These are phyloP conservation scores for Megalonaias nervosa DNA, from an alignment of 1,140 invertebrate species.

Conservation along the genomic window DNA sequence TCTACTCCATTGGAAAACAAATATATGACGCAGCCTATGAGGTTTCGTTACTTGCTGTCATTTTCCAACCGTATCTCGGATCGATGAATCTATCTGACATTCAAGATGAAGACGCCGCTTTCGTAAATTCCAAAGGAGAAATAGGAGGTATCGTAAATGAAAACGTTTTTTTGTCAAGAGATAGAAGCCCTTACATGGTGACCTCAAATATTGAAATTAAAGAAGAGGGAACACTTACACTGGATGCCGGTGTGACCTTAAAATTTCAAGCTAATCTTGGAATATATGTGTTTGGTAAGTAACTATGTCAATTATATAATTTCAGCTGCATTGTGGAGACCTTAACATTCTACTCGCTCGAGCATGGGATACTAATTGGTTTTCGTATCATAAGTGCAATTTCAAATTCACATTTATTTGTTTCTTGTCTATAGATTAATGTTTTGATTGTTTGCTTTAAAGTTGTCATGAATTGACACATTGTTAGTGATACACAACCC, in stretches of 20 bases:
- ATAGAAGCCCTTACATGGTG: slow-evolving; percentile 3
- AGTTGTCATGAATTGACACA: no score
- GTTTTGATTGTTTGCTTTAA: no score
- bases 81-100: slow-evolving; percentile 17
- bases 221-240: not conserved
- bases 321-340: no score
- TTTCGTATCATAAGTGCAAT: no score
- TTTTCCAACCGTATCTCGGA: slow-evolving; percentile 11
- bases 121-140: slow-evolving; percentile 1
- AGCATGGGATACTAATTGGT: no score
- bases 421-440: no score
- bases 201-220: slow-evolving; percentile 9
- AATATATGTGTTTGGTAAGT: slow-evolving; percentile 6
- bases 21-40: slow-evolving; percentile 11
- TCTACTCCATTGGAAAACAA: not conserved
- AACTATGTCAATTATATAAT: no score
- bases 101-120: slow-evolving; percentile 2
- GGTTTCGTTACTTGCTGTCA: not conserved
- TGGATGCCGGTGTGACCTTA: slow-evolving; percentile 4
- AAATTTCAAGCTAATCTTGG: slow-evolving; percentile 4
- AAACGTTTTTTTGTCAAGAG: not conserved
- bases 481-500: no score
- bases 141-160: slow-evolving; percentile 10
- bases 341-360: no score
- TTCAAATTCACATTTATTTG: no score